These are phyloP conservation scores for Lycia hirtaria DNA, from an alignment of 2,888 invertebrate species.

Conservation along the genomic window DNA sequence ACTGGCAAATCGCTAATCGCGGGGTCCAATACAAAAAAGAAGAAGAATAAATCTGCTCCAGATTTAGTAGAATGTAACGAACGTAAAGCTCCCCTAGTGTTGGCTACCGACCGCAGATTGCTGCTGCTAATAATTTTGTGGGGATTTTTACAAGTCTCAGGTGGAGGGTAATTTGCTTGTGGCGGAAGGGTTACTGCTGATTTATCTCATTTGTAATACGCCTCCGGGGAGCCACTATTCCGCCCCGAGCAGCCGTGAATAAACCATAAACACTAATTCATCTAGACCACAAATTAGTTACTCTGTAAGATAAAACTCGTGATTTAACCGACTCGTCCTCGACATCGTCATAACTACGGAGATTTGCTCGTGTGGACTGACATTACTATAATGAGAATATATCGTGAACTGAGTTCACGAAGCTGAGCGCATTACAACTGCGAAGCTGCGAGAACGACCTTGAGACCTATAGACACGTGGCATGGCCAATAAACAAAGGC, in stretches of 20 bases:
- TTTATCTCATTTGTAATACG: conserved; percentile 75
- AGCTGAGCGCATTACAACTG: conserved; percentile 31
- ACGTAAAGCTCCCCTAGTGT: conserved; percentile 44
- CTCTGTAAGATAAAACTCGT: conserved; percentile 44
- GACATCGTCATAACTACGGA: conserved; percentile 43
- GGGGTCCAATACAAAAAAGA: too few species aligned
- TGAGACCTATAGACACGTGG: conserved; percentile 60
- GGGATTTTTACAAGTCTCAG: conserved; percentile 83
- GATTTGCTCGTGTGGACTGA: conserved; percentile 37
- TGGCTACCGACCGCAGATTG: conserved; percentile 44
- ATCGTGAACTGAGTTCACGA: conserved; percentile 5
- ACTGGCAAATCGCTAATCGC: too few species aligned
- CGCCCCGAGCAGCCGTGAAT: conserved; percentile 56
- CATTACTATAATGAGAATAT: conserved; percentile 38
- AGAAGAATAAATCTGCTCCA: conserved; percentile 26
- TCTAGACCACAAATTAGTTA: conserved; percentile 60
- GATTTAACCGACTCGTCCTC: conserved; percentile 48
- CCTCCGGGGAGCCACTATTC: conserved; percentile 74
- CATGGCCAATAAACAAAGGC: conserved; percentile 71
- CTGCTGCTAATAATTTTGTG: conserved; percentile 64
- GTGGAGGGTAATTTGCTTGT: conserved; percentile 81
- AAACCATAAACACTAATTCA: conserved; percentile 72
- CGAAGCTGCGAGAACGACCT: conserved; percentile 47
- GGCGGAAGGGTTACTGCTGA: conserved; percentile 79
- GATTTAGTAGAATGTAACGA: conserved; percentile 30